phyloP scores from a whole-genome alignment of 2,113 vertebrate species.

The Mustela lutreola region DNA sequence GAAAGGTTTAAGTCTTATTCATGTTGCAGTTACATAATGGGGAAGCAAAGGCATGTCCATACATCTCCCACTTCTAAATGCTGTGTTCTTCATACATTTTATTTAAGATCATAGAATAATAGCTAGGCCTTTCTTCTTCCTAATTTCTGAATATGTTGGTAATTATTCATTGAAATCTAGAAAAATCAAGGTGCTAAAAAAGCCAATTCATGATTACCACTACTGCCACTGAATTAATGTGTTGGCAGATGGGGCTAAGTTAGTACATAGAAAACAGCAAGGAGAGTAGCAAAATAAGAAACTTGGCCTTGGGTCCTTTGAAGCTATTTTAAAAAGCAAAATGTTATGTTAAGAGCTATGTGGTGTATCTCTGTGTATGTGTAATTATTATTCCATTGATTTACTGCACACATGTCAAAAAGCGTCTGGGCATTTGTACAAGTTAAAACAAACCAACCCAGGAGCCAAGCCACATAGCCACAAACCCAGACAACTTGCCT shows the following conservation, averaged over 20 bases:
- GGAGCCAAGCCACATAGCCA: constrained; percentile 72
- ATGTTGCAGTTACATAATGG: not conserved
- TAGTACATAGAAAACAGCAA: constrained; percentile 35
- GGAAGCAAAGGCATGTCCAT: not conserved
- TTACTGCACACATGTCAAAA: constrained; percentile 77
- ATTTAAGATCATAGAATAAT: not conserved
- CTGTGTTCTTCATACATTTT: not conserved
- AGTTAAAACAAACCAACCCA: constrained; percentile 75
- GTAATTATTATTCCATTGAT: constrained; percentile 79
- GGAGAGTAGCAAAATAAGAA: constrained; percentile 65
- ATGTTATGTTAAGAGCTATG: constrained; percentile 75
- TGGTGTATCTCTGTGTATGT: constrained; percentile 56
- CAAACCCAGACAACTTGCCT: constrained; percentile 63
- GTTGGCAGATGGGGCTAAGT: not conserved
- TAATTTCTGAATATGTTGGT: constrained; percentile 10
- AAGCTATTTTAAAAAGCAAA: constrained; percentile 82
- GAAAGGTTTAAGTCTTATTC: not conserved
- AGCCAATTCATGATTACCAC: not conserved
- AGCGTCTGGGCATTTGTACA: constrained; percentile 67
- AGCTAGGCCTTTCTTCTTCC: not conserved
- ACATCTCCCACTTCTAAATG: not conserved
- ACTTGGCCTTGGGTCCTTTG: constrained; percentile 59
- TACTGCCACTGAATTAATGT: not conserved
- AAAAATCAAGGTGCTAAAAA: constrained; percentile 7
- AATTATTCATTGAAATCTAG: constrained; percentile 46